Percentiles rank a stretch among this genome's conserved stretches.
phyloP scores from a whole-genome alignment of 2,888 invertebrate genomes.

The Invenusta paracnida region DNA sequence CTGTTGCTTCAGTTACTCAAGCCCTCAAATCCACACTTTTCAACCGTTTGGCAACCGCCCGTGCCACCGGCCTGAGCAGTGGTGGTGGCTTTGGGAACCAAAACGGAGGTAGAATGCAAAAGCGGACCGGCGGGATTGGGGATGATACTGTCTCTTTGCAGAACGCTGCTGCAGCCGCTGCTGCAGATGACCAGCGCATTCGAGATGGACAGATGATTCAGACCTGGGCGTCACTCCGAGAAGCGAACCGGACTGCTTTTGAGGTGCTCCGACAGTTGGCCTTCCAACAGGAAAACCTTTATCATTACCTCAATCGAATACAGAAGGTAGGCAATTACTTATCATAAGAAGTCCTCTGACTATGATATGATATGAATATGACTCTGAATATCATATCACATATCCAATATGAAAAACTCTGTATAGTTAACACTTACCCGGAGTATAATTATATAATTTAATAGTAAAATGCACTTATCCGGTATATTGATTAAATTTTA shows the following conservation, averaged over 20 bases:
- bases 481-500: too few relatives aligned
- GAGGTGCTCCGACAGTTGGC: slow-evolving; percentile 34
- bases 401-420: too few relatives aligned
- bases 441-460: too few relatives aligned
- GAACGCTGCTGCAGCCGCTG: background rate
- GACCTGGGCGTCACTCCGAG: slow-evolving; percentile 40
- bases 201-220: slow-evolving; percentile 30
- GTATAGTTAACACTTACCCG: too few relatives aligned
- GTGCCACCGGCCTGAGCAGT: background rate
- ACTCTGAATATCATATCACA: too few relatives aligned
- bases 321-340: too few relatives aligned
- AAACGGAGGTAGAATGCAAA: too few relatives aligned
- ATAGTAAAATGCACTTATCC: too few relatives aligned
- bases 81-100: too few relatives aligned
- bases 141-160: background rate
- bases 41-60: background rate
- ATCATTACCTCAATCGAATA: background rate
- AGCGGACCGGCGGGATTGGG: too few relatives aligned
- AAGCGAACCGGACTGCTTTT: slow-evolving; percentile 42
- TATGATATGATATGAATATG: too few relatives aligned
- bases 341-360: too few relatives aligned
- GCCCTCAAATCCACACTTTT: slow-evolving; percentile 17
- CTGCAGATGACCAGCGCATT: background rate
- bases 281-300: background rate
- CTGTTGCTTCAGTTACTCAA: slow-evolving; percentile 20